These are phyloP conservation scores for Semotilus atromaculatus DNA, from an alignment of 2,797 vertebrate species.

Conservation along the genomic window DNA sequence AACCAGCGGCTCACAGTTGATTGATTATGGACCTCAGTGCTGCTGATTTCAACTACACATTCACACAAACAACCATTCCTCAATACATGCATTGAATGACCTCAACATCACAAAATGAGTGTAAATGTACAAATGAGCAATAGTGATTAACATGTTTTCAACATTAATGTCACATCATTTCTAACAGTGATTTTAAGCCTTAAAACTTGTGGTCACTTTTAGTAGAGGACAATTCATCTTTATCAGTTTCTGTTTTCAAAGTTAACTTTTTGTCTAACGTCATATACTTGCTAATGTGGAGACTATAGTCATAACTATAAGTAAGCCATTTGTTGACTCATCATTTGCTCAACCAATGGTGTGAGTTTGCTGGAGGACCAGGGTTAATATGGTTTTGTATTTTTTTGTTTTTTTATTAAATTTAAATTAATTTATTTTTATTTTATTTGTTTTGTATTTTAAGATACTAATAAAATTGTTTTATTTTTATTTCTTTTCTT, in stretches of 20 bases:
- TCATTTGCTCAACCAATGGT: not conserved
- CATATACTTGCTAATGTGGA: not conserved
- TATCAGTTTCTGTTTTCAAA: not conserved
- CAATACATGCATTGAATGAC: slow-evolving; percentile 19
- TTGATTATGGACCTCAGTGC: slow-evolving; percentile 52
- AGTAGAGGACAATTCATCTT: not conserved
- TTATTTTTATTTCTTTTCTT: too few species aligned
- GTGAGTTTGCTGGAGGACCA: not conserved
- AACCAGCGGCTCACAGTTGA: slow-evolving; percentile 48
- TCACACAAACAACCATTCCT: slow-evolving; percentile 18
- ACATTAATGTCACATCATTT: not conserved
- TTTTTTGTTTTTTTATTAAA: too few species aligned
- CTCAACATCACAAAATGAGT: slow-evolving; percentile 25
- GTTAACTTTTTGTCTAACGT: not conserved
- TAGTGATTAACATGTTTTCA: not conserved
- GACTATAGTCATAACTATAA: not conserved
- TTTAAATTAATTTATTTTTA: too few species aligned
- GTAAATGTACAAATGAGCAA: not conserved
- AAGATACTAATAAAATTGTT: too few species aligned
- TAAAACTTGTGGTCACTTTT: not conserved
- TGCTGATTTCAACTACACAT: slow-evolving; percentile 41
- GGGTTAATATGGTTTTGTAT: not conserved
- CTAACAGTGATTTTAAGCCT: not conserved
- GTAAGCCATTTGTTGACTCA: not conserved
- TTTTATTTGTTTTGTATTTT: not conserved